Base-by-base conservation (phyloP, 1,140 invertebrate genomes). In the Lutraria rhynchaena region DNA sequence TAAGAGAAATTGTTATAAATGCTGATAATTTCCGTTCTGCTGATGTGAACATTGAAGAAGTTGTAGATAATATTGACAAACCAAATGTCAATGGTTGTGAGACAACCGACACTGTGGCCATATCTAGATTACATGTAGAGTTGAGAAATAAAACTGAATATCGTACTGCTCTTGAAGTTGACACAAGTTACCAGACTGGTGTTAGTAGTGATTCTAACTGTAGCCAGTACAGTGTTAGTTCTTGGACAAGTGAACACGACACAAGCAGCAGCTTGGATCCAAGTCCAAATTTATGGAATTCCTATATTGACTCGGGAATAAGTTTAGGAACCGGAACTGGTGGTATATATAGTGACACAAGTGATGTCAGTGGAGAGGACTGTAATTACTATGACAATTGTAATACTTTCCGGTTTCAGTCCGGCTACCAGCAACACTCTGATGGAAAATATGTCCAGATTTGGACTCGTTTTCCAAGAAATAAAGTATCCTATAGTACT, bases 121-220 rank as follows among this genome's bases (percentile, higher is more conserved):
- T 41, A 27, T 57, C 75, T 22, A 13, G 35, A 27, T 9, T 71
- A 3, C 69, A 37, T 22, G 7, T 27, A 35, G 69, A 55, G 5
- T 55, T 71, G 19, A 44, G n/a, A 0, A 35, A 31, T n/a, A 70
- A 67, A 27, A 24, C 46, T 24, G 76, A 80, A 44, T 80, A 80
- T 49, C n/a, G 76, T 33, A 80, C 63, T 0, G 76, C 76, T 22
- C 65, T 80, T 37, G 46, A 80, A 41, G 76, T 80, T 17, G 76
- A 80, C 53, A 80, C 76, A 7, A 80, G 76, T 70, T 80, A 80
- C 29, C 63, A 65, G 15, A 37, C 76, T 15, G 76, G 76, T 33
- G 65, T 80, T 2, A 80, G 76, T 37, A 80, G 76, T 41, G 76
- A 80, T 46, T 80, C 76, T 53, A 80, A 80, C 35, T 80, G 76